Percentiles rank a stretch among this genome's conserved stretches.
phyloP scores from a whole-genome alignment of 2,888 invertebrate species.

The Ypsolopha sequella region DNA sequence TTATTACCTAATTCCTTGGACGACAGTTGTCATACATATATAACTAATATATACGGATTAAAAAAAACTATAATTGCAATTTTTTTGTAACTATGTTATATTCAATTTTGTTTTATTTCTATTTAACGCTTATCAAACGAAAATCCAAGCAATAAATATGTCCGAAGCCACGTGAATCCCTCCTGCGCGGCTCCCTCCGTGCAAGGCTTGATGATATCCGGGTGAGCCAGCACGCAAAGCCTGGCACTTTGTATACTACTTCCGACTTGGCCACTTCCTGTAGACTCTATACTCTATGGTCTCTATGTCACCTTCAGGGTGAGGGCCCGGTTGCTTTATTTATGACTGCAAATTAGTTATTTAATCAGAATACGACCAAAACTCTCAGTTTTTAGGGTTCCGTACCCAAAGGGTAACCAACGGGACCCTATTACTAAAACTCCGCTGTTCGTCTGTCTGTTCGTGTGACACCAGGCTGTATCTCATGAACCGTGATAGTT shows the following conservation, averaged over 20 bases:
- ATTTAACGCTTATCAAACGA: not conserved
- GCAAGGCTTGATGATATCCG: slow-evolving; percentile 14
- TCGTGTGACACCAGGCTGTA: too few species aligned
- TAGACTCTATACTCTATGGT: slow-evolving; percentile 12
- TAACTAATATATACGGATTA: too few species aligned
- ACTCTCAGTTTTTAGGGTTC: too few species aligned
- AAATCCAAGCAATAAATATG: not conserved
- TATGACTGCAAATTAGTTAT: not conserved
- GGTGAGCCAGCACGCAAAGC: slow-evolving; percentile 46
- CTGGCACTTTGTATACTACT: slow-evolving; percentile 67
- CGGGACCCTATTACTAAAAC: too few species aligned
- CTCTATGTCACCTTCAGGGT: slow-evolving; percentile 58
- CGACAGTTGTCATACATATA: too few species aligned
- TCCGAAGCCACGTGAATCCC: not conserved
- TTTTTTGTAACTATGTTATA: too few species aligned
- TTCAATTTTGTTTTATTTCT: not conserved
- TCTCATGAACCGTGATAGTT: too few species aligned
- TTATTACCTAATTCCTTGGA: too few species aligned
- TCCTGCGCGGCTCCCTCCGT: slow-evolving; percentile 16
- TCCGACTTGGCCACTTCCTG: slow-evolving; percentile 43
- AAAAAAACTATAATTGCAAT: too few species aligned
- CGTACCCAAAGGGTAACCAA: too few species aligned
- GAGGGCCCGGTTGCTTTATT: not conserved
- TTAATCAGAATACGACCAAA: too few species aligned
- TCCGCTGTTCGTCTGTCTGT: too few species aligned